A percentile compares a stretch with the other conserved stretches of the same genome.
Evolutionary conservation across 2,113 vertebrate species (phyloP).

Genomic region (Corythoichthys intestinalis): DNA sequence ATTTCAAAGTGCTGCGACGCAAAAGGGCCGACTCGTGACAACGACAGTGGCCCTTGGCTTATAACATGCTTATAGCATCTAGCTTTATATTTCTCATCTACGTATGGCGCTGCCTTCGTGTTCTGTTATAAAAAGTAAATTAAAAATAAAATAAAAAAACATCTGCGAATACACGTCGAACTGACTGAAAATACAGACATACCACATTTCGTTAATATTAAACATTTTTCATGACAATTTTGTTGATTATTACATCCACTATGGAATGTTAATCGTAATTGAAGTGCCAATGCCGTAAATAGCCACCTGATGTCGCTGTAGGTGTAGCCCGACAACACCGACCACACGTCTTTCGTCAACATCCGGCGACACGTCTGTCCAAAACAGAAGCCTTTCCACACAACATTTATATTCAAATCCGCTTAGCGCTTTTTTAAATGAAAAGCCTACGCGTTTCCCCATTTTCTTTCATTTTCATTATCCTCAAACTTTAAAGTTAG

Average conservation of each 20-base stretch:
- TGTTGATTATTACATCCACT: too few species aligned
- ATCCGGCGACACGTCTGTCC: constrained; percentile 66
- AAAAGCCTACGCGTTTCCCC: not conserved
- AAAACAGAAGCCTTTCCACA: not conserved
- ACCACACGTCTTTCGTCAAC: constrained; percentile 26
- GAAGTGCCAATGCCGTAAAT: fast-evolving
- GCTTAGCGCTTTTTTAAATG: not conserved
- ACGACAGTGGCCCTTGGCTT: too few species aligned
- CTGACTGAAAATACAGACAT: not conserved
- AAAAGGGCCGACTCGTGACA: too few species aligned
- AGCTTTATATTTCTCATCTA: not conserved
- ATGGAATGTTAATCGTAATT: too few species aligned
- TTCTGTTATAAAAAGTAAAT: constrained; percentile 8
- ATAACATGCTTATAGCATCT: too few species aligned
- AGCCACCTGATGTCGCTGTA: constrained; percentile 52
- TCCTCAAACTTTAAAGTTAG: not conserved
- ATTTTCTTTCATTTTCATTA: constrained; percentile 13
- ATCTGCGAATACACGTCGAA: not conserved
- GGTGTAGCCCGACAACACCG: constrained; percentile 7
- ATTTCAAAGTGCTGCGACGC: too few species aligned
- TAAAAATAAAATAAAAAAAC: not conserved
- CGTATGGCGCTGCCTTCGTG: constrained; percentile 16
- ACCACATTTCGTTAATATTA: not conserved
- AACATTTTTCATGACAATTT: too few species aligned
- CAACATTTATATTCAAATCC: not conserved